Base-by-base conservation (phyloP, 2,797 vertebrate species). In the Artibeus lituratus region DNA sequence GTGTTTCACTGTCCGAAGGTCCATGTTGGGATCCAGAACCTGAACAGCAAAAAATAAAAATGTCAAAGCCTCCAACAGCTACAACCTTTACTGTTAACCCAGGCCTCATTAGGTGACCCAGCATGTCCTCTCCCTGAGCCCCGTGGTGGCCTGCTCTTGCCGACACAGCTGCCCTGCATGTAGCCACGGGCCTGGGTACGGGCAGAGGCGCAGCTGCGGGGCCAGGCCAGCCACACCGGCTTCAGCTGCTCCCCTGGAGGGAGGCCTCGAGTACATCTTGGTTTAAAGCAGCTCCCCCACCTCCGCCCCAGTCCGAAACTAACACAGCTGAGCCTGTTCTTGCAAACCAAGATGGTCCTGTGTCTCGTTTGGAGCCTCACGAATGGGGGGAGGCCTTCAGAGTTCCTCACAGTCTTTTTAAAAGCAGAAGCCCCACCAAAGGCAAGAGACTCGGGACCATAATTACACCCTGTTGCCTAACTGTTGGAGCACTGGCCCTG, bases 21-120 rank as follows among this genome's bases (percentile, higher is more conserved):
- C 99, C 99, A 99, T 99, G 97, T 99, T 99, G 16, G 99, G 99
- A 98, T 99, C 99, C 98, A 99, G 99, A 98, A 99, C 99, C 99
- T 99, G 92, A 57, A 83, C 0, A 37, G 87, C 11, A 97, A 49
- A 88, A 94, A 24, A n/a, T 19, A 76, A 53, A 24, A 84, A 59
- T 5, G 21, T 90, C 29, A 32, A 32, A 90, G 86, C 67, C 69
- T 57, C 53, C 49, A 49, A 5, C 6, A 81, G 7, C 70, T 51
- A 73, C 83, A n/a, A 49, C 18, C 42, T 32, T 55, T 10, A 26
- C 10, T 39, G 21, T 32, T 59, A 57, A 53, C 26, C 37, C 84
- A 7, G 53, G 59, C 5, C n/a, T 24, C 32, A 22, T 47, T n/a
- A 26, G 37, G 57, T 15, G 83, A 74, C 3, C 49, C 19, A 21